A percentile compares a stretch with the other conserved stretches of the same genome.
Conservation (phyloP, 2,113 vertebrate genomes). For the Grallaria varia region DNA sequence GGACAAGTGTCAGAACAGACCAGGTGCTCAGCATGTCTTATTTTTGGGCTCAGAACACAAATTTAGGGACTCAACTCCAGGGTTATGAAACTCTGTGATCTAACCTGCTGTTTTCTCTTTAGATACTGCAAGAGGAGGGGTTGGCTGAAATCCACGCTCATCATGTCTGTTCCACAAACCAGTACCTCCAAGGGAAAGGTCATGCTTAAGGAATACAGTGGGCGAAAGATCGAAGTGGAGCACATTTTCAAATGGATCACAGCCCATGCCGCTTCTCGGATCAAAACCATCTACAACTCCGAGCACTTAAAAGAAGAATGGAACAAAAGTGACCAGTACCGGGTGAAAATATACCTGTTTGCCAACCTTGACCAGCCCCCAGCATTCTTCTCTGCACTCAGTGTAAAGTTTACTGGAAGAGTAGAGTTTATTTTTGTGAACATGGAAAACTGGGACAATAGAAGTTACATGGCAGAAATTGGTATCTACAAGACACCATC, state of each 20-base stretch:
- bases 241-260: constrained; percentile 99
- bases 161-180: constrained; percentile 97
- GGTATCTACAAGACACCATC: constrained; percentile 84
- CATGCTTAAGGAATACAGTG: constrained; percentile 92
- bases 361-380: constrained; percentile 91
- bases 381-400: constrained; percentile 93
- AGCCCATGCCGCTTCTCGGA: constrained; percentile 88
- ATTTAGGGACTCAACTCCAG: neutral
- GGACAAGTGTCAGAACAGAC: neutral
- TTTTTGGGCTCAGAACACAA: neutral
- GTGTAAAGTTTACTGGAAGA: constrained; percentile 96
- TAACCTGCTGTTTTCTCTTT: neutral
- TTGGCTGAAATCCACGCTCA: constrained; percentile 92
- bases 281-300: constrained; percentile 86
- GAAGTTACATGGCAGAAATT: constrained; percentile 85
- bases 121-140: constrained; percentile 93
- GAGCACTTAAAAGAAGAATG: constrained; percentile 88
- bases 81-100: neutral
- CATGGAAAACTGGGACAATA: constrained; percentile 87
- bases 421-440: constrained; percentile 98
- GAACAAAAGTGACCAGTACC: constrained; percentile 83
- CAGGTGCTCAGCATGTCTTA: neutral
- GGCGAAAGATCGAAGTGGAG: constrained; percentile 83
- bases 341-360: constrained; percentile 93
- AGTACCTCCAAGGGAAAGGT: constrained; percentile 96